phyloP scores from a whole-genome alignment of 2,113 vertebrate genomes.

The Heterotilapia buettikoferi region DNA sequence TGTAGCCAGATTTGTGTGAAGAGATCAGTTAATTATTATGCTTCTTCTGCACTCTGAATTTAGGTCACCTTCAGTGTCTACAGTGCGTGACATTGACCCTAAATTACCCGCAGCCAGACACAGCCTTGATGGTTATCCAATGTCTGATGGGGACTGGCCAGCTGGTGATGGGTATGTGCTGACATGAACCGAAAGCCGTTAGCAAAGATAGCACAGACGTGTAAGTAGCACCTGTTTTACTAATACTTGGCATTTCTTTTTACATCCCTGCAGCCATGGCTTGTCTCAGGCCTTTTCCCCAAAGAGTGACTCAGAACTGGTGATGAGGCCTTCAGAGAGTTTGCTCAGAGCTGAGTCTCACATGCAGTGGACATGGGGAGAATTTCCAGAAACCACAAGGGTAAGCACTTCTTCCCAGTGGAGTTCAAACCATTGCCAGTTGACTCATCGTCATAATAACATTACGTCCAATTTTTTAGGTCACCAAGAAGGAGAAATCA shows the following conservation, averaged over 20 bases:
- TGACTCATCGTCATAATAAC: background rate
- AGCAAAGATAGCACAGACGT: background rate
- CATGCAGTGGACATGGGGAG: constrained; percentile 98
- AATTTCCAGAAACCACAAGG: constrained; percentile 94
- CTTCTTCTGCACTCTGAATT: background rate
- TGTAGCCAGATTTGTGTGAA: background rate
- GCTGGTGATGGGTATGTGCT: constrained; percentile 75
- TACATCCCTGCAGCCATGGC: constrained; percentile 56
- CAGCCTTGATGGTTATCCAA: constrained; percentile 81
- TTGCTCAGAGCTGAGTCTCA: constrained; percentile 88
- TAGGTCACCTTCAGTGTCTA: constrained; percentile 80
- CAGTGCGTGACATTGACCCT: constrained; percentile 80
- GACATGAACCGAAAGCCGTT: background rate
- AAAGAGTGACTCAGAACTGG: constrained; percentile 95
- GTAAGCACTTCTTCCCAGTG: constrained; percentile 58
- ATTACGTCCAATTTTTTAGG: constrained; percentile 57
- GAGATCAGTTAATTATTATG: background rate
- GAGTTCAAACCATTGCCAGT: background rate
- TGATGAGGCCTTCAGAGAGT: constrained; percentile 84
- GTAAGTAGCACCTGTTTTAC: background rate
- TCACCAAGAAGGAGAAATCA: constrained; percentile 83
- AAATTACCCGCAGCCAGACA: constrained; percentile 80
- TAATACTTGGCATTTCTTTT: background rate
- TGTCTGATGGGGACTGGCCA: constrained; percentile 92
- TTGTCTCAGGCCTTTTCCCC: constrained; percentile 82